Evolutionary conservation across 2,888 invertebrate genomes (phyloP), one percentile per base, ranked within the genome.

Genomic region (Tridacna gigas): DNA sequence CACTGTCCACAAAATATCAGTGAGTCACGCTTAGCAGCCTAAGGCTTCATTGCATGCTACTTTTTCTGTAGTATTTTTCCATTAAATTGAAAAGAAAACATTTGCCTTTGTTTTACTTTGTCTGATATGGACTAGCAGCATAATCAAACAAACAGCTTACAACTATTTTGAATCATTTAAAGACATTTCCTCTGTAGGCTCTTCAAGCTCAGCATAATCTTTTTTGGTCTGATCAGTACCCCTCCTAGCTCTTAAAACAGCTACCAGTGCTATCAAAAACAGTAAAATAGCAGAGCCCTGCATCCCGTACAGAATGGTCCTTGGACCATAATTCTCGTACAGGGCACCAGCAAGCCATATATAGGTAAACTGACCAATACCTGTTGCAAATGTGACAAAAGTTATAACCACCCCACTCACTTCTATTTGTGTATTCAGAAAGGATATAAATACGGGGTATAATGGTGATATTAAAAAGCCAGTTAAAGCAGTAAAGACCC

Each of bases 361-460:
- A 45, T 86, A 88, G 0, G 83, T 28, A 60, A 89, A 75, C n/a
- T 85, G 80, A n/a, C 88, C 88, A n/a, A 85, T 67, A 7, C 89
- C 89, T 4, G 76, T 75, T n/a, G 83, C 84, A 37, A 89, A 84
- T n/a, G 80, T 80, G 28, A 86, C 71, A 26, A 89, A 73, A 0
- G 86, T 88, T 15, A 89, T 76, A 15, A 85, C 83, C 15, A 86
- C 63, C 45, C 88, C 89, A 69, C 86, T 83, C 13, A 89, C 81
- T 56, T 86, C 80, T 22, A 88, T 84, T 25, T 89, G 86, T 22
- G 86, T 86, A 74, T 89, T 88, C 0, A 79, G 75, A 61, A 83
- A 89, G 0, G 88, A 80, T 26, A 89, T 74, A 12, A 86, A 85
- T 0, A 86, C 85, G 12, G 89, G 89, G 69, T 77, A 89, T 7